Base-by-base conservation (phyloP, 2,888 invertebrate species). In the Zhengitettix transpicula region DNA sequence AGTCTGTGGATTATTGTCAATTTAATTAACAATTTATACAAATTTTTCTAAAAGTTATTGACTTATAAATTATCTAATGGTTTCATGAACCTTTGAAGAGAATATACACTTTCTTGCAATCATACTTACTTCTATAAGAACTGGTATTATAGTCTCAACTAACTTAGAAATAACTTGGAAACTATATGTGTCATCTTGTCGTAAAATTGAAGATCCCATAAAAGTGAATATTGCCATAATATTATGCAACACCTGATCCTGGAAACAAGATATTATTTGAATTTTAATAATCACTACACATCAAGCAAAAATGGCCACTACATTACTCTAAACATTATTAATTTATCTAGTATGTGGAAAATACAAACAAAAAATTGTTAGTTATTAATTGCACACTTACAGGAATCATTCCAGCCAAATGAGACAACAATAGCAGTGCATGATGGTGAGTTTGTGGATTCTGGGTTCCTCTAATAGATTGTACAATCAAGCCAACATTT, bases 181-280 rank as follows among this genome's bases (percentile, higher is more conserved):
- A 69, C 93, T 95, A 72, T 96, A 96, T 0, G 89, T 86, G 68
- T 97, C 95, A 70, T 98, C 97, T 67, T 94, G 92, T 11, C 95
- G 80, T 1, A 97, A 77, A 11, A 98, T 85, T 0, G 91, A 91
- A 0, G 89, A 89, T 1, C 98, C 98, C 85, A 99, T 94, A 69
- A 98, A 99, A 0, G 97, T 96, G 71, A 99, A 99, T 66, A 99
- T 90, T 28, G 93, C 87, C 84, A 98, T 95, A 7, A 96, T 88
- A 68, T 96, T 92, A 69, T 92, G 88, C 15, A 97, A 75, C 0
- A 98, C 91, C 74, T 87, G 84, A 62, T 85, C 82, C 71, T 73
- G 66, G 42, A 64, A 64, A 57, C 56, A 58, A 51, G 58, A 56
- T 51, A 61, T 42, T 5, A 28, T 28, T 28, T 28, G 28, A 28